Percentiles rank a stretch among this genome's conserved stretches.
Evolutionary conservation across 2,797 vertebrate species (phyloP).

Genomic region (Crossoptilon crossoptilon): DNA sequence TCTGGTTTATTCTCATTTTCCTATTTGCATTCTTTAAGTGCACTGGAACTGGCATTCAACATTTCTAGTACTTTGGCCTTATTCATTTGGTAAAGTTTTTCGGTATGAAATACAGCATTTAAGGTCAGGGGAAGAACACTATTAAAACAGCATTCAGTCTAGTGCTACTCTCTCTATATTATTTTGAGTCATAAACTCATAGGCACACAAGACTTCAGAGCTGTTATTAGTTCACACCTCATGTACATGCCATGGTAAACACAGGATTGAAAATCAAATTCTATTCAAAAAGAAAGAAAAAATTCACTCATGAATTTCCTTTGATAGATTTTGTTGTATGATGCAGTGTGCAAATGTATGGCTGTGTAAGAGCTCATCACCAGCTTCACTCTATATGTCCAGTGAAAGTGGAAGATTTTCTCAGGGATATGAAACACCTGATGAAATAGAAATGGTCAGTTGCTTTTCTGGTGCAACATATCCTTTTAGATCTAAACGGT

Average conservation of each 20-base stretch:
- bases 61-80: not conserved
- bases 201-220: not conserved
- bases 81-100: not conserved
- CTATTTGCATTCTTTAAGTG: constrained; percentile 66
- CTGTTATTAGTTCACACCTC: not conserved
- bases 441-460: not conserved
- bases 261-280: not conserved
- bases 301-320: not conserved
- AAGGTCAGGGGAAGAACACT: not conserved
- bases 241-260: not conserved
- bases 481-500: not conserved
- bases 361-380: not conserved
- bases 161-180: accelerated
- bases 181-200: not conserved
- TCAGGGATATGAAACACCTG: not conserved
- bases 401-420: not conserved
- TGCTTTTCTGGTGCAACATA: not conserved
- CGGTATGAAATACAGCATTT: not conserved
- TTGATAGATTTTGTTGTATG: not conserved
- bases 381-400: accelerated
- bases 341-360: not conserved
- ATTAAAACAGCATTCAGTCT: not conserved
- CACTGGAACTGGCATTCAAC: constrained; percentile 18
- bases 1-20: constrained; percentile 60
- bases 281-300: not conserved